Conservation (phyloP, 2,113 vertebrate genomes). For the Amphiprion percula region DNA sequence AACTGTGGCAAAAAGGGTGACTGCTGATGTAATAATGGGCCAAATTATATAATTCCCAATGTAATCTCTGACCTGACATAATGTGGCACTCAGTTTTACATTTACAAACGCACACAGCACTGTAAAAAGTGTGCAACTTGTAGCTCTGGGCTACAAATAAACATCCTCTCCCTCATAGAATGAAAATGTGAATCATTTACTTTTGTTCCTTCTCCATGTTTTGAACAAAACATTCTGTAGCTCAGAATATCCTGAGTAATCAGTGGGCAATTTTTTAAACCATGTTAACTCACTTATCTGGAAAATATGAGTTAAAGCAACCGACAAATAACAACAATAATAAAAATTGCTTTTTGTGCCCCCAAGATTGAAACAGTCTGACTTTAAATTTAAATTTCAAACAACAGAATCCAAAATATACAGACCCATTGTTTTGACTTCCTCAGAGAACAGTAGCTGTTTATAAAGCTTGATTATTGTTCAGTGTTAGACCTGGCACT, state of each 20-base stretch:
- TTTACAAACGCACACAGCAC: constrained; percentile 3
- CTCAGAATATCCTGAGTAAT: not conserved
- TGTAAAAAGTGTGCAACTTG: not conserved
- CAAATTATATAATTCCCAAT: constrained; percentile 8
- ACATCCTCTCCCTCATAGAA: not conserved
- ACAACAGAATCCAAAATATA: constrained; percentile 11
- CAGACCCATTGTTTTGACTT: constrained; percentile 43
- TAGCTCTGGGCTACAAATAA: constrained; percentile 7
- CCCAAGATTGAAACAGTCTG: not conserved
- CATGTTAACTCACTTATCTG: not conserved
- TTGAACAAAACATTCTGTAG: constrained; percentile 11
- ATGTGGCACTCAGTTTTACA: constrained; percentile 8
- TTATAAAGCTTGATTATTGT: constrained; percentile 48
- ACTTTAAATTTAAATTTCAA: constrained; percentile 21
- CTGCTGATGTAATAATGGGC: constrained; percentile 2
- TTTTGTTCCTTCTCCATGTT: constrained; percentile 27
- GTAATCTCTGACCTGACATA: constrained; percentile 11
- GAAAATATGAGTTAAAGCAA: not conserved
- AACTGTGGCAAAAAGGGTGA: constrained; percentile 11
- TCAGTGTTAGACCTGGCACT: constrained; percentile 49
- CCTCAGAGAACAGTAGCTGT: constrained; percentile 51
- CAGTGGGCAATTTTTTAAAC: not conserved
- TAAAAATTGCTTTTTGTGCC: not conserved
- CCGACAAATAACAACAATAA: not conserved
- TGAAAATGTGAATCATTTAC: constrained; percentile 62